These are phyloP conservation scores for Eristalinus sepulchralis DNA, from an alignment of 2,888 invertebrate genomes.

Conservation along the genomic window DNA sequence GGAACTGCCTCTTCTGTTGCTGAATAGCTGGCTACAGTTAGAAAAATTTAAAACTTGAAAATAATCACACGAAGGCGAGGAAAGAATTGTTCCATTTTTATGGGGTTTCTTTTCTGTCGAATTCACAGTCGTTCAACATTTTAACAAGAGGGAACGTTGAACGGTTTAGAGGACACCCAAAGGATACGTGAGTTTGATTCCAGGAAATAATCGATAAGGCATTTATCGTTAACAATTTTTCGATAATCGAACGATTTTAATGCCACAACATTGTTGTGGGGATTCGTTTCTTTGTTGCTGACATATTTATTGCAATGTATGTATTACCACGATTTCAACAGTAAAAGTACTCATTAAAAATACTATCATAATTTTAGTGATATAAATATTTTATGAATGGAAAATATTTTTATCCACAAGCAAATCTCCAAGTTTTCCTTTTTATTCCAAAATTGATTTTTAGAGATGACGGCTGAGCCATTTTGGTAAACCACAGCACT, in stretches of 20 bases:
- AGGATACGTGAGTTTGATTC: neutral
- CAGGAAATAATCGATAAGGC: neutral
- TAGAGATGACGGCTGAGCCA: too few relatives aligned
- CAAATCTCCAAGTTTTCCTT: too few relatives aligned
- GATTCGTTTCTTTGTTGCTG: too few relatives aligned
- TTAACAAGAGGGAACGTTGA: neutral
- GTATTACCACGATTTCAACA: too few relatives aligned
- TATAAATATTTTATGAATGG: too few relatives aligned
- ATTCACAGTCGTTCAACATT: neutral
- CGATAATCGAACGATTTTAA: neutral
- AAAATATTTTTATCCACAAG: too few relatives aligned
- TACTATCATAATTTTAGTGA: too few relatives aligned
- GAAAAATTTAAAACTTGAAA: conserved; percentile 10
- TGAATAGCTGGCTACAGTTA: conserved; percentile 18
- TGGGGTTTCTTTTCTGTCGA: neutral
- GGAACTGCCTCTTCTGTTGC: neutral
- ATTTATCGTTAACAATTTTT: neutral
- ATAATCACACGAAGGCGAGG: neutral
- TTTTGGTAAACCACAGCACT: too few relatives aligned
- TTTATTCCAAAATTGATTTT: too few relatives aligned
- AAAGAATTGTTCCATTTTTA: neutral
- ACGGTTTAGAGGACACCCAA: neutral
- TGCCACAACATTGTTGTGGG: too few relatives aligned
- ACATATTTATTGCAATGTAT: too few relatives aligned
- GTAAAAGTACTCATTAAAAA: too few relatives aligned